Evolutionary conservation across 2,888 invertebrate genomes (phyloP), one percentile per base, ranked within the genome.

Genomic region (Monochamus alternatus): DNA sequence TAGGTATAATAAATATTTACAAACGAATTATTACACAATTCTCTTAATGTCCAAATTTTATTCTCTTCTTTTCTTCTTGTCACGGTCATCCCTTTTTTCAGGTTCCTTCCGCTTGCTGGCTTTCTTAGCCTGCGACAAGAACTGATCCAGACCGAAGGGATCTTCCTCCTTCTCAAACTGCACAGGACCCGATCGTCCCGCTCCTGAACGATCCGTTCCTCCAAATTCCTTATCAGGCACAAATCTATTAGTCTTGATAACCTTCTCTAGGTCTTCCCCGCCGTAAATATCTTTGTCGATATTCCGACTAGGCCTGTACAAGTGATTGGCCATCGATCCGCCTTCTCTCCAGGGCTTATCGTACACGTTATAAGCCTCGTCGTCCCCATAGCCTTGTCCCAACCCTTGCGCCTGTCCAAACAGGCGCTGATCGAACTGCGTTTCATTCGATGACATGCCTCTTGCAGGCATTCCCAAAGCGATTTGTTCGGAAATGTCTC

Each of bases 401-500:
- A 99, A 95, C 68, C 97, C 97, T 85, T 96, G 95, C 70, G 92
- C 94, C 80, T 97, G 97, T 84, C 99, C 99, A 88, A 99, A 99
- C 12, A 99, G 90, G 47, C 99, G 90, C 87, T 98, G 97, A 90
- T 99, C 99, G 88, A 98, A 99, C 87, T 96, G 94, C 0, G 94
- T 93, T 85, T 98, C 98, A 0, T 94, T 94, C 5, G 92, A 92
- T 8, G 91, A 88, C 12, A 73, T 47, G 10, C 72, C 70, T 43
- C 96, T 95, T 0, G 97, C 95, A 0, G 99, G 98, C 89, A 98
- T 89, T 0, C 98, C 98, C 12, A 99, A 91, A 0, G 99, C 99
- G 81, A 99, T 99, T 90, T 99, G 98, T 87, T 99, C 99, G 8
- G 98, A 98, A 75, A 99, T 98, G 86, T 99, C 99, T 3, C 99